Evolutionary conservation across 2,797 vertebrate species (phyloP), one percentile per base, ranked within the genome.

Genomic region (Pseudotriccus pelzelni): DNA sequence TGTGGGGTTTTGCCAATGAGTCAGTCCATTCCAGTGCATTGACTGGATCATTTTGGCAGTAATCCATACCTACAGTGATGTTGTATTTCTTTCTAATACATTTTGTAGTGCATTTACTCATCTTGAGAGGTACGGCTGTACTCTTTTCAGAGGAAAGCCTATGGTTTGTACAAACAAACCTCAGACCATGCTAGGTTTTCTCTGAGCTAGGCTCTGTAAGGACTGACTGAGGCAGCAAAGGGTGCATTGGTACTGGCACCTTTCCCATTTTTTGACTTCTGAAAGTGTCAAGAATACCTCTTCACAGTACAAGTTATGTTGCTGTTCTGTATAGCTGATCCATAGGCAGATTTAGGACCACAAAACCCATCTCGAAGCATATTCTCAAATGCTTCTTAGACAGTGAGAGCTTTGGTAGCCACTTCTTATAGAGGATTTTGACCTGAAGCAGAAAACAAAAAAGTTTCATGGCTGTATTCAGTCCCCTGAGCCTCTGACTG

Each of bases 1-100:
- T 44, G 41, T 88, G 67, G 9, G 14, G 6, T 89, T 94, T 90
- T 96, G 91, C 89, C 84, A 94, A 43, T 75, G 76, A 95, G 27
- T 85, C 69, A 91, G 79, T 78, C 66, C 59, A 86, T 94, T 94
- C 79, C 76, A 79, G 19, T 24, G 41, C 41, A 68, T 20, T 79
- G 83, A 75, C 74, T 60, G 77, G 49, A 81, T 88, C 27, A 50
- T 84, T 86, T 88, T 94, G 91, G 94, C 94, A 90, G 59, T 16
- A 76, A 36, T 81, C 59, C 80, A 37, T 46, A 67, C 24, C 67
- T 56, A 72, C 70, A 63, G 15, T 10, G 0, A 18, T 52, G 39
- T 41, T 89, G 23, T 47, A 39, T 70, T 84, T 88, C 58, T 64
- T 91, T 79, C 67, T 91, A 46, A 76, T 58, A 69, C 8, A 5